Percentiles rank a stretch among this genome's conserved stretches.
Conservation (phyloP, 2,888 invertebrate species). For the Eucriotettix oculatus region DNA sequence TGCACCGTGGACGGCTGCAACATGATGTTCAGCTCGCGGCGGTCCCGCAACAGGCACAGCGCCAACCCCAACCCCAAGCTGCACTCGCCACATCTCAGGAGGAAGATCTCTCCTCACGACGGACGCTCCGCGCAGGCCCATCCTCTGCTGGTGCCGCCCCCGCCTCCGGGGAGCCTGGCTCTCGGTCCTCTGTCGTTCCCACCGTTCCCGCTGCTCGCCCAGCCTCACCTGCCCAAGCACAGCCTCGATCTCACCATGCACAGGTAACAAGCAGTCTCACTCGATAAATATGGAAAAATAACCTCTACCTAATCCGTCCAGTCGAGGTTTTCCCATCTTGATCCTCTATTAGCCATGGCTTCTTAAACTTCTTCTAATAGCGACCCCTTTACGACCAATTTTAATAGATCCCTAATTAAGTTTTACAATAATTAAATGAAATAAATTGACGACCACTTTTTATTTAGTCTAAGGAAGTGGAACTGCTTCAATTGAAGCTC, state of each 20-base stretch:
- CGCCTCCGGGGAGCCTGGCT: conserved; percentile 40
- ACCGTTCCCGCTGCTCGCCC: conserved; percentile 50
- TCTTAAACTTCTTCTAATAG: no score
- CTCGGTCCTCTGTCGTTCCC: conserved; percentile 60
- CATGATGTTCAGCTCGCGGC: conserved; percentile 96
- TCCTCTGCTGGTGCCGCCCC: conserved; percentile 51
- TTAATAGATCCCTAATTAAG: no score
- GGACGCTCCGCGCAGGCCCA: conserved; percentile 80
- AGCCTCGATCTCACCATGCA: conserved; percentile 37
- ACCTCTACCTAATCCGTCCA: no score
- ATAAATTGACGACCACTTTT: no score
- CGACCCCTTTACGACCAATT: no score
- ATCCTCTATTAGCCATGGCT: no score
- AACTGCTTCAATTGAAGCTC: no score
- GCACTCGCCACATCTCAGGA: conserved; percentile 82
- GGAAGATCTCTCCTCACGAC: conserved; percentile 89
- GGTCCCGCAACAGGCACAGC: conserved; percentile 90
- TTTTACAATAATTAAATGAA: no score
- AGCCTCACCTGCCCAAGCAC: conserved; percentile 36
- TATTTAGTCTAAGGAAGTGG: no score
- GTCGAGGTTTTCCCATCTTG: no score
- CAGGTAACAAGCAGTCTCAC: conserved; percentile 14
- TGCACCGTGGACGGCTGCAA: conserved; percentile 97
- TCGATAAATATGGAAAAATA: no score
- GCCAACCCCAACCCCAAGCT: conserved; percentile 97